phyloP scores from a whole-genome alignment of 2,113 vertebrate genomes.

The Lathamus discolor region DNA sequence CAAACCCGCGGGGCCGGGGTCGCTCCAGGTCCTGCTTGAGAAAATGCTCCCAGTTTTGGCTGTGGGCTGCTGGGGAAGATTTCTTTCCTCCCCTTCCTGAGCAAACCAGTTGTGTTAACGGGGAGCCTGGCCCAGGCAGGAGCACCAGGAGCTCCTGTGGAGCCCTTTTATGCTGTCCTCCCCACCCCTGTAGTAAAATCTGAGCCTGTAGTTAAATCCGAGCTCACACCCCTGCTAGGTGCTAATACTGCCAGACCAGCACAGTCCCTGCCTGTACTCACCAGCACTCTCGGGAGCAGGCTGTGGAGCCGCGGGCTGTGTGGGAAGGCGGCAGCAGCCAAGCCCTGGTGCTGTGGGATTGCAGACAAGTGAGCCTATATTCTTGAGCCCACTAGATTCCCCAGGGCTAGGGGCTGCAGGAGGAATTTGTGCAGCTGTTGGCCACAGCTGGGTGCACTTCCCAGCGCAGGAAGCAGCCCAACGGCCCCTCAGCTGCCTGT shows the following conservation, averaged over 20 bases:
- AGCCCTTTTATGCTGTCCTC: not conserved
- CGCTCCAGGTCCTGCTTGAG: not conserved
- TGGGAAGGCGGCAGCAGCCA: constrained; percentile 27
- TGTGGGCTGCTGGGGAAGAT: not conserved
- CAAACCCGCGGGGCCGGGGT: not conserved
- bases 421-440: constrained; percentile 57
- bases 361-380: constrained; percentile 13
- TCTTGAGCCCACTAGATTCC: not conserved
- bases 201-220: not conserved
- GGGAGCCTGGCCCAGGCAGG: not conserved
- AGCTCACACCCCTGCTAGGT: not conserved
- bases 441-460: constrained; percentile 59
- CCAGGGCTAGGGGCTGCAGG: not conserved
- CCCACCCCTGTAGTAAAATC: not conserved
- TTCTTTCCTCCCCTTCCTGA: not conserved
- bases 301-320: not conserved
- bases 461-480: not conserved
- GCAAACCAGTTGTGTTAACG: fast-evolving
- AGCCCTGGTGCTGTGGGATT: not conserved
- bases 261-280: not conserved
- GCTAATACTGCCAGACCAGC: not conserved
- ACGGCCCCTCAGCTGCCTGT: not conserved
- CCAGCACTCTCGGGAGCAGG: not conserved
- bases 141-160: not conserved
- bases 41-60: not conserved